These are phyloP conservation scores for Callopanchax toddi DNA, from an alignment of 2,113 vertebrate genomes.

Conservation along the genomic window DNA sequence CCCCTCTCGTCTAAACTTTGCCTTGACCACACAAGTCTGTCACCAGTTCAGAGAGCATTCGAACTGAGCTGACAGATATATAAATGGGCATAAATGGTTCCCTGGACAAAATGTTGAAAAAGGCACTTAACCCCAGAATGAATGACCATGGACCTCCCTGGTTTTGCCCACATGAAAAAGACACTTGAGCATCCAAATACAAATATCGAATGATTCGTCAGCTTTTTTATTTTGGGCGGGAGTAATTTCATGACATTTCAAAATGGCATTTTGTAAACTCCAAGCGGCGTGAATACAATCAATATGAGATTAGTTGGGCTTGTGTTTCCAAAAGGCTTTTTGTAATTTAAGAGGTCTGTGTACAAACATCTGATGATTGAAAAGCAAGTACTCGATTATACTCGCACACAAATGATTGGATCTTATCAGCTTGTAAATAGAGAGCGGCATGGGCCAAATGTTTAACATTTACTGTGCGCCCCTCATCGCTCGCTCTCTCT, in stretches of 20 bases:
- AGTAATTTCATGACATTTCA: constrained; percentile 65
- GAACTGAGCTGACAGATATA: constrained; percentile 65
- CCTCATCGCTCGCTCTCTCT: constrained; percentile 35
- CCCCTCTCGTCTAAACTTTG: constrained; percentile 65
- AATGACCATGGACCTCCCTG: constrained; percentile 67
- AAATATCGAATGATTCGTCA: constrained; percentile 74
- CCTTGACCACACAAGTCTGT: constrained; percentile 67
- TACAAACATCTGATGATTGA: constrained; percentile 79
- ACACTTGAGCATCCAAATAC: constrained; percentile 71
- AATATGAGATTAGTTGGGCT: constrained; percentile 65
- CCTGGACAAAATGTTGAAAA: constrained; percentile 69
- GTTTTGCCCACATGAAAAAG: constrained; percentile 74
- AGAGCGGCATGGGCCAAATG: constrained; percentile 58
- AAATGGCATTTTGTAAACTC: constrained; percentile 74
- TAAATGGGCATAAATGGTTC: constrained; percentile 68
- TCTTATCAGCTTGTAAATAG: constrained; percentile 74
- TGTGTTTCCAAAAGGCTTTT: constrained; percentile 72
- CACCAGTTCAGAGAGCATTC: constrained; percentile 63
- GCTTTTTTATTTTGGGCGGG: constrained; percentile 1
- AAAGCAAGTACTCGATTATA: constrained; percentile 69
- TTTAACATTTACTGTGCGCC: constrained; percentile 62
- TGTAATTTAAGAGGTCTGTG: constrained; percentile 78
- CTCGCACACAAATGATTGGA: constrained; percentile 69
- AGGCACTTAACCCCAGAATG: constrained; percentile 62
- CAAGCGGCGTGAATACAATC: constrained; percentile 72